Evolutionary conservation across 2,888 invertebrate species (phyloP), one percentile per base, ranked within the genome.

Genomic region (Sepioteuthis lessoniana): DNA sequence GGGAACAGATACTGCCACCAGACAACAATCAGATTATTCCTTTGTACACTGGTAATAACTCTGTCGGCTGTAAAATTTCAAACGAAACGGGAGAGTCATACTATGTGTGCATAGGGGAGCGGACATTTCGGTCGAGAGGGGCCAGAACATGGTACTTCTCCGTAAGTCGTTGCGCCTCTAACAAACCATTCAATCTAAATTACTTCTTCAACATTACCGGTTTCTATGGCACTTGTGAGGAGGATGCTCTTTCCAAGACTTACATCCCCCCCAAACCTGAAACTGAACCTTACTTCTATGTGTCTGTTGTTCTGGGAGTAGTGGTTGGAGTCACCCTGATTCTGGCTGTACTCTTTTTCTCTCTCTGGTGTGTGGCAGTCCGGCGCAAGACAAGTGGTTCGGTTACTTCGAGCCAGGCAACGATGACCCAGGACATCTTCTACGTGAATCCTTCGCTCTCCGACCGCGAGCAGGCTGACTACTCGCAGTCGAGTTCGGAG

Each of bases 401-500:
- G 2, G 96, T 96, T 94, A 96, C 96, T 94, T 96, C 96, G 94
- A 96, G 96, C 47, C 96, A 96, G 60, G 96, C 96, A 1, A 96
- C 96, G 60, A 96, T 96, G 96, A 96, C 96, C 76, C 96, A 96
- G 94, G 96, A 95, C 94, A 96, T 96, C 50, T 96, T 96, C 94
- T 96, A 96, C 94, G 96, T 96, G n/a, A 96, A 96, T 94, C 96
- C 96, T 7, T 96, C 96, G 16, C 94, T 96, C 60, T 96, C 96
- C 21, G 96, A 96, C 93, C 95, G 96, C 37, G 96, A 96, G 90
- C 96, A 96, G 93, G 95, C 95, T 38, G 96, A 96, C 35, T 96
- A 96, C 94, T 96, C 96, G n/a, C 96, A 96, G 94, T 96, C 96
- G 94, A 96, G 96, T 93, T 96, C 96, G 21, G 96, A 96, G 95